Base-by-base conservation (phyloP, 1,140 invertebrate genomes). In the Subanguina moxae region DNA sequence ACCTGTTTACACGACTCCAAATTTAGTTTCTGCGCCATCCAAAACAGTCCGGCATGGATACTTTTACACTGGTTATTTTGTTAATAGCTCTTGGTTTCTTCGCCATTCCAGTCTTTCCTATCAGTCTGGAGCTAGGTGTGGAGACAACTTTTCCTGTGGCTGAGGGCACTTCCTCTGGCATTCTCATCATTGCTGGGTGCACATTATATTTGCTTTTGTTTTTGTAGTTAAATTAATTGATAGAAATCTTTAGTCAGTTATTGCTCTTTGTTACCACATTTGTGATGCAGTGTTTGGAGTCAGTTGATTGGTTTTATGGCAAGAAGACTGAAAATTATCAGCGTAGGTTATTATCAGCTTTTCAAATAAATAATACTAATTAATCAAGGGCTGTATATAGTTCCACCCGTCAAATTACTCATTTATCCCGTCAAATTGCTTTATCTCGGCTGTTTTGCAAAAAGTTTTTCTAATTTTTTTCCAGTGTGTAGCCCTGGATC, bases 61-160 rank as follows among this genome's bases (percentile, higher is more conserved):
- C 45, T 25, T 21, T 68, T 23, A 30, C 64, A 17, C 42, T 76
- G 38, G 70, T 67, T n/a, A 42, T 67, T 45, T 48, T 76, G 15
- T 58, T 76, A 27, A 65, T 52, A 19, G 27, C 65, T 32, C 46
- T 76, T 15, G 74, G 73, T n/a, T 76, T 76, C 59, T 76, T 76
- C 25, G n/a, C 71, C 13, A 74, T 76, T 65, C 74, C 74, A 19
- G 76, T 78, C 7, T 76, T 76, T 48, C 74, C 74, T 15, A 76
- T 76, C 25, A 62, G 65, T 67, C 45, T 76, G 9, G 74, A 76
- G 62, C 61, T 76, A n/a, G 76, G 74, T 17, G 72, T 76, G 13
- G 74, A 76, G 45, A 76, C 74, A 15, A 76, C 74, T 25, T 76
- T 78, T 25, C 74, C 74, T 8, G 63, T 78, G 28, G 72, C 76